Evolutionary conservation across 2,888 invertebrate genomes (phyloP), one percentile per base, ranked within the genome.

Genomic region (Drosophila anomelani): DNA sequence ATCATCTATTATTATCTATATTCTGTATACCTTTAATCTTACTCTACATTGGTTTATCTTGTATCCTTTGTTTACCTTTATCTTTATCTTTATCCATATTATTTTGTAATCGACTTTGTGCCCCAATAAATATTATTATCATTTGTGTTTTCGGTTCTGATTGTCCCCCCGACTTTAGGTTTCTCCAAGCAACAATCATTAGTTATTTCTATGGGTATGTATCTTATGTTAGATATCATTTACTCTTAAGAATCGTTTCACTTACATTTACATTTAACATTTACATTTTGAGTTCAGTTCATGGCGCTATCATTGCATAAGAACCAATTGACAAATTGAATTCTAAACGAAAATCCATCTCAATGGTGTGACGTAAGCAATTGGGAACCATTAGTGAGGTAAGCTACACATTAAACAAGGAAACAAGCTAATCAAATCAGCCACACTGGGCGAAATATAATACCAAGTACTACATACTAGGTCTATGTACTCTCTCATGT

Each of bases 351-450:
- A 81, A 89, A 80, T 80, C 79, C 90, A 91, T 90, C 90, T 90
- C 74, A 91, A 92, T 92, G 92, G 92, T 92, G 92, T 92, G 92
- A 90, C 80, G 91, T 85, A 91, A 92, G 93, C 92, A 92, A 92
- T 92, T 92, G 92, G 92, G 92, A 92, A 92, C 92, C 92, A 93
- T 92, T 92, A 92, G 93, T 91, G 89, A 93, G 92, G 92, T 92
- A 91, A 92, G 93, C 92, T 93, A 93, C 92, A 93, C 93, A 91
- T 91, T 92, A 92, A 91, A 91, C 91, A 91, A 90, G 82, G 87
- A 76, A 78, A 86, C 69, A 38, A 53, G 34, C 47, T 73, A 77
- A 69, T 55, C 51, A 66, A 78, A 59, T 55, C 39, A 49, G 57
- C 41, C 59, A 54, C 38, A 49, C 56, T 61, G 61, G 56, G 60